A percentile compares a stretch with the other conserved stretches of the same genome.
phyloP scores from a whole-genome alignment of 2,888 invertebrate genomes.

The Meandrusa payeni region DNA sequence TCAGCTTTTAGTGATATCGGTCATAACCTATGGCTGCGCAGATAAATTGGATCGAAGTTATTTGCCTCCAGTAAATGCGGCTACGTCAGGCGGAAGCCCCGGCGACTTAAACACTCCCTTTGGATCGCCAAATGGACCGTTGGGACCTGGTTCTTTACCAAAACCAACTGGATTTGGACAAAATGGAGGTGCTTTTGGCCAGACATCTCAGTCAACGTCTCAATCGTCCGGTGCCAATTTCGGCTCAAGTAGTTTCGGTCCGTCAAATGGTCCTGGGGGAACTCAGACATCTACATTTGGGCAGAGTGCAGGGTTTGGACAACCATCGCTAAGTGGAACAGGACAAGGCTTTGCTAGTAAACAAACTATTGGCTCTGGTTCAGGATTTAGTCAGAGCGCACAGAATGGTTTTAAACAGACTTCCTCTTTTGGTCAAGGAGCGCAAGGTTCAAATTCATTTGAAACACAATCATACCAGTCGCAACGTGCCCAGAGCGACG shows the following conservation, averaged over 20 bases:
- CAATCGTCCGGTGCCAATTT: slow-evolving; percentile 13
- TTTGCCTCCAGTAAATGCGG: slow-evolving; percentile 65
- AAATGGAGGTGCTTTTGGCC: not conserved
- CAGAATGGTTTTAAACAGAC: slow-evolving; percentile 13
- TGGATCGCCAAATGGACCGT: slow-evolving; percentile 26
- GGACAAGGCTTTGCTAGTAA: slow-evolving; percentile 7
- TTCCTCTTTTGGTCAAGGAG: slow-evolving; percentile 29
- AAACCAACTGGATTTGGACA: not conserved
- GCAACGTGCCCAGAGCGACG: slow-evolving; percentile 58
- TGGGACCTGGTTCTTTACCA: slow-evolving; percentile 11
- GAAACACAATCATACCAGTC: slow-evolving; percentile 40
- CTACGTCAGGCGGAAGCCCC: slow-evolving; percentile 65
- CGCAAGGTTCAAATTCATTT: slow-evolving; percentile 29
- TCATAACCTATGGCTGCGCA: slow-evolving; percentile 65
- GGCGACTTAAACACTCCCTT: slow-evolving; percentile 58
- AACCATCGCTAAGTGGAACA: slow-evolving; percentile 10
- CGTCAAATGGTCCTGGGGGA: slow-evolving; percentile 25
- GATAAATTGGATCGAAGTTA: slow-evolving; percentile 70
- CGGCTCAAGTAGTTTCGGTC: slow-evolving; percentile 12
- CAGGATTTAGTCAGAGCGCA: slow-evolving; percentile 5
- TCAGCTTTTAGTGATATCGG: slow-evolving; percentile 62
- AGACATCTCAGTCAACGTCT: slow-evolving; percentile 15
- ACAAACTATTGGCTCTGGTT: slow-evolving; percentile 9
- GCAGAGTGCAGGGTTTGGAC: slow-evolving; percentile 21
- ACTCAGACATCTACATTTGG: slow-evolving; percentile 26